Percentiles rank a stretch among this genome's conserved stretches.
Conservation (phyloP, 2,888 invertebrate genomes). For the Idaea aversata region DNA sequence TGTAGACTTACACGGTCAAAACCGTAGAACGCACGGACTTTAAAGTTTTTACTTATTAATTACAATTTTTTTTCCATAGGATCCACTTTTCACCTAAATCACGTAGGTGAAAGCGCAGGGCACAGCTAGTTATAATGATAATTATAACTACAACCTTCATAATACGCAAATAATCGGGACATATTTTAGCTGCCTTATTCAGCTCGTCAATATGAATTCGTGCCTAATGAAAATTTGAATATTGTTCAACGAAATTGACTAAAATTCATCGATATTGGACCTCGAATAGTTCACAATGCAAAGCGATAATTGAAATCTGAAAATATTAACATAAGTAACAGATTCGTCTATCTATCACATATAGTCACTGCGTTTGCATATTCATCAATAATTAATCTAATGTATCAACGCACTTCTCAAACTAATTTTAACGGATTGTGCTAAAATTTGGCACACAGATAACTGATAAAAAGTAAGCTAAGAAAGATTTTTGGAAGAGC, state of each 20-base stretch:
- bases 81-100: no score
- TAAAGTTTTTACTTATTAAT: no score
- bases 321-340: slow-evolving; percentile 53
- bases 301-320: slow-evolving; percentile 54
- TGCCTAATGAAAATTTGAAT: slow-evolving; percentile 69
- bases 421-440: no score
- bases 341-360: slow-evolving; percentile 25
- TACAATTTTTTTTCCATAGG: no score
- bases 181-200: slow-evolving; percentile 55
- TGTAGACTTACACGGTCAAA: neutral
- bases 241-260: slow-evolving; percentile 57
- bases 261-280: slow-evolving; percentile 49
- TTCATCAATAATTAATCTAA: no score
- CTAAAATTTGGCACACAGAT: no score
- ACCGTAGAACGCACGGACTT: neutral
- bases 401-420: no score
- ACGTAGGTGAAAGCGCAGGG: neutral
- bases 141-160: slow-evolving; percentile 34
- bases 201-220: slow-evolving; percentile 54
- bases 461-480: no score
- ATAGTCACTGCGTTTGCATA: neutral
- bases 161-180: slow-evolving; percentile 45
- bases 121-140: slow-evolving; percentile 7
- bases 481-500: no score
- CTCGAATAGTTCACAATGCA: slow-evolving; percentile 38